Conservation (phyloP, 2,888 invertebrate genomes). For the Cerceris rybyensis region DNA sequence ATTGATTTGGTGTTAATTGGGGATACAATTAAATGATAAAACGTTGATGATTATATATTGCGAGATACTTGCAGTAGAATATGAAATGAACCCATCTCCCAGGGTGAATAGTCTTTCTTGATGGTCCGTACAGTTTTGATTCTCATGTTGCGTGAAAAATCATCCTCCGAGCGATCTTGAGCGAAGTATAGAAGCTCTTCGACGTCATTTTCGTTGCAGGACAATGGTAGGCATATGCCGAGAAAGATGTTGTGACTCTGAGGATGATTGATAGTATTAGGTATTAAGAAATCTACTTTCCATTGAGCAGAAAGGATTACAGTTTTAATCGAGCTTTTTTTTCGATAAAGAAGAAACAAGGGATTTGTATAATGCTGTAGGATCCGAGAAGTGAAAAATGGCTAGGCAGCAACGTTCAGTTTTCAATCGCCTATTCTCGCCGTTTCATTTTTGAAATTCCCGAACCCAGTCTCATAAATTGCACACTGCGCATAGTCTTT, state of each 20-base stretch:
- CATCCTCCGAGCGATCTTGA: constrained; percentile 81
- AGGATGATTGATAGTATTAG: neutral
- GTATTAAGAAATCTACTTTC: neutral
- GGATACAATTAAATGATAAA: neutral
- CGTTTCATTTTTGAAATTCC: too few species aligned
- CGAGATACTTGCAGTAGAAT: constrained; percentile 63
- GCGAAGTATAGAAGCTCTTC: constrained; percentile 83
- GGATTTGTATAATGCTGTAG: too few species aligned
- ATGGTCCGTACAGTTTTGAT: constrained; percentile 67
- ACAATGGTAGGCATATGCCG: constrained; percentile 82
- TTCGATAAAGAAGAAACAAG: too few species aligned
- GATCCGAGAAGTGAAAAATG: too few species aligned
- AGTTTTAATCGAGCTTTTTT: too few species aligned
- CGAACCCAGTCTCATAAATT: too few species aligned
- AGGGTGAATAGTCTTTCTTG: constrained; percentile 65
- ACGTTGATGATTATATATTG: neutral
- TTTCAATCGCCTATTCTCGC: too few species aligned
- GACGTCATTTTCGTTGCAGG: constrained; percentile 82
- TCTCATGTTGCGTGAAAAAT: constrained; percentile 75
- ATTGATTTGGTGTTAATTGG: too few species aligned
- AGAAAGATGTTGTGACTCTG: constrained; percentile 59
- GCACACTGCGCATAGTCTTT: too few species aligned
- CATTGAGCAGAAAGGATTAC: too few species aligned
- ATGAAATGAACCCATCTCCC: constrained; percentile 67
- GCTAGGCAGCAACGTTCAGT: too few species aligned